These are phyloP conservation scores for Amblyornis subalaris DNA, from an alignment of 2,113 vertebrate genomes.

Conservation along the genomic window DNA sequence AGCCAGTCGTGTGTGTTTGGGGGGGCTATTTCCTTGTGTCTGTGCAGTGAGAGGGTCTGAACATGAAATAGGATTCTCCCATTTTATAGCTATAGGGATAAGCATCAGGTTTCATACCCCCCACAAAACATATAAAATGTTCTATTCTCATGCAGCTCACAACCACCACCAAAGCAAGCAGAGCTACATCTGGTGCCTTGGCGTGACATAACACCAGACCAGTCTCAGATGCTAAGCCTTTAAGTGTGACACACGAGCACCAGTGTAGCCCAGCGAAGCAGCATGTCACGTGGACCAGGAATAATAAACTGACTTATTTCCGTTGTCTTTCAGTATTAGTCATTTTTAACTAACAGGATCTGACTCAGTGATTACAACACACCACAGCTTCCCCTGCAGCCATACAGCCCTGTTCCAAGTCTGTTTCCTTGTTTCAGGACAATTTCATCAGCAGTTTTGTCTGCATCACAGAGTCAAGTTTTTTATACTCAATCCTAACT, in stretches of 20 bases:
- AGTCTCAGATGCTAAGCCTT: background rate
- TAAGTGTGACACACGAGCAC: fast-evolving
- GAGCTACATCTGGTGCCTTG: background rate
- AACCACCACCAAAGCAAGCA: background rate
- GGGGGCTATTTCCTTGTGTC: background rate
- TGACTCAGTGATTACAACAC: background rate
- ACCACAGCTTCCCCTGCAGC: background rate
- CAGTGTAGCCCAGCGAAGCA: background rate
- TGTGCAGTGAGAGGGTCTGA: background rate
- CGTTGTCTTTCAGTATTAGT: background rate
- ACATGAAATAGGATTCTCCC: background rate
- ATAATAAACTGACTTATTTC: background rate
- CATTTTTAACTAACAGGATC: background rate
- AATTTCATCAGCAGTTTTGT: background rate
- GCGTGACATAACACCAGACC: background rate
- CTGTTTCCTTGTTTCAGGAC: background rate
- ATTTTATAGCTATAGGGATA: background rate
- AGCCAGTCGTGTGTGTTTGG: background rate
- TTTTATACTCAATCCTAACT: background rate
- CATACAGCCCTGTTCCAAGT: background rate
- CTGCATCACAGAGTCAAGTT: background rate
- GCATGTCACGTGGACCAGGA: fast-evolving
- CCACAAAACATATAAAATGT: background rate
- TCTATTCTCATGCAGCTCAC: background rate
- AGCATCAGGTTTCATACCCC: background rate